Conservation (phyloP, 2,888 invertebrate genomes). For the Caenorhabditis japonica region DNA sequence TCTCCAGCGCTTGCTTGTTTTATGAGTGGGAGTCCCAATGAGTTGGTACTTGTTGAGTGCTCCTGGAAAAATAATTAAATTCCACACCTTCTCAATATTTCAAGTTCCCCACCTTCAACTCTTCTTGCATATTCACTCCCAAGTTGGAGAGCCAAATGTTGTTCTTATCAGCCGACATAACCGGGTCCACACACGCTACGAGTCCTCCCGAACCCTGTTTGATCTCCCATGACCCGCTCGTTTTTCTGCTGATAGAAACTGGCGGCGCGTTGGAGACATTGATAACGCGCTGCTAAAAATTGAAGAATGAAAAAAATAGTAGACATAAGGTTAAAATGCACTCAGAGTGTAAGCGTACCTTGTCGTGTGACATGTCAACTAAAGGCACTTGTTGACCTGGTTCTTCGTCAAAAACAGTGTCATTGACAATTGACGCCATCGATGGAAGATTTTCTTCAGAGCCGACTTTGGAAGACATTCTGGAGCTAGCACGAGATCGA, state of each 20-base stretch:
- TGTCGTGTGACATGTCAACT: slow-evolving; percentile 47
- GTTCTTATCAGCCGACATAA: slow-evolving; percentile 69
- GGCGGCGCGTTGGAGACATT: slow-evolving; percentile 75
- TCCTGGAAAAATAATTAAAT: too few relatives aligned
- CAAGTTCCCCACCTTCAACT: slow-evolving; percentile 26
- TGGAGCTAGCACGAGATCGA: slow-evolving; percentile 64
- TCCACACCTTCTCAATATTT: background rate
- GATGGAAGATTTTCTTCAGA: slow-evolving; percentile 63
- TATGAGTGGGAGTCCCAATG: slow-evolving; percentile 70
- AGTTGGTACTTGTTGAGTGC: slow-evolving; percentile 64
- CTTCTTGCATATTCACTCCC: slow-evolving; percentile 63
- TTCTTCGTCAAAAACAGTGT: slow-evolving; percentile 55
- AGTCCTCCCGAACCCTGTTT: slow-evolving; percentile 73
- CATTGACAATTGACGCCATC: slow-evolving; percentile 57
- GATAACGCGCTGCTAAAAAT: slow-evolving; percentile 72
- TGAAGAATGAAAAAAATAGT: background rate
- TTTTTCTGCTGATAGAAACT: slow-evolving; percentile 65
- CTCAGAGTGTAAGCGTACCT: slow-evolving; percentile 19
- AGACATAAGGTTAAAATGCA: background rate
- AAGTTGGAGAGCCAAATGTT: slow-evolving; percentile 71
- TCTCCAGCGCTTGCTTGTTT: slow-evolving; percentile 69
- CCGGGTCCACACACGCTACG: slow-evolving; percentile 73
- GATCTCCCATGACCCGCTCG: slow-evolving; percentile 70
- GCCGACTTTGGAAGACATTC: slow-evolving; percentile 64
- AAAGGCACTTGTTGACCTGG: slow-evolving; percentile 12